Evolutionary conservation across 1,140 invertebrate genomes (phyloP), one percentile per base, ranked within the genome.

Genomic region (Microplitis demolitor): DNA sequence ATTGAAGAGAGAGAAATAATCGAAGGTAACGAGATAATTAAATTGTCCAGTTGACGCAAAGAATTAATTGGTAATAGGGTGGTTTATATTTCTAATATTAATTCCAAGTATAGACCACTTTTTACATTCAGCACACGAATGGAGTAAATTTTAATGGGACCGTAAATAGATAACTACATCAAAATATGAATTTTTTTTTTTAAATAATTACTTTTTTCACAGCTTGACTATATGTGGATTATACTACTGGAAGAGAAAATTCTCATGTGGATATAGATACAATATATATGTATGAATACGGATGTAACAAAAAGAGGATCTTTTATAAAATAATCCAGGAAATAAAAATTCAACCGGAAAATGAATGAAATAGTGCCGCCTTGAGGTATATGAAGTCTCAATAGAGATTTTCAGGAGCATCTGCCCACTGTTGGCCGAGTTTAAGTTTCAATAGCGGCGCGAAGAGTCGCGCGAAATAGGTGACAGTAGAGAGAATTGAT

Each of bases 361-460:
- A 58, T 58, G 56, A 24, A 50, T 50, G 34, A 50, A 64, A 45
- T 45, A 58, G 56, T 58, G 53, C 56, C 66, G 51, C 51, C 58
- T 33, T 60, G 60, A 35, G 64, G 66, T 56, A 37, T 51, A 13
- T 62, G 53, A 70, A 51, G 39, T 64, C 24, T 71, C 69, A 71
- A 66, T 76, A 71, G 75, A 74, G 74, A 78, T 83, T 80, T 80
- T 76, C 76, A 73, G 75, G 78, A 79, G 84, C 85, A 87, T 86
- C 85, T 87, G 85, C 82, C 81, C 80, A 86, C 80, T 85, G 82
- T 85, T 74, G 71, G 56, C 45, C 73, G 71, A 73, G 75, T 51
- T 74, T 74, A 61, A 60, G 14, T 60, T 34, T 72, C n/a, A 72
- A 61, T 68, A n/a, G 34, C 34, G 66, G 45, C 16, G 45, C 16